Evolutionary conservation across 2,888 invertebrate genomes (phyloP), one percentile per base, ranked within the genome.

Genomic region (Podotricha telesiphe): DNA sequence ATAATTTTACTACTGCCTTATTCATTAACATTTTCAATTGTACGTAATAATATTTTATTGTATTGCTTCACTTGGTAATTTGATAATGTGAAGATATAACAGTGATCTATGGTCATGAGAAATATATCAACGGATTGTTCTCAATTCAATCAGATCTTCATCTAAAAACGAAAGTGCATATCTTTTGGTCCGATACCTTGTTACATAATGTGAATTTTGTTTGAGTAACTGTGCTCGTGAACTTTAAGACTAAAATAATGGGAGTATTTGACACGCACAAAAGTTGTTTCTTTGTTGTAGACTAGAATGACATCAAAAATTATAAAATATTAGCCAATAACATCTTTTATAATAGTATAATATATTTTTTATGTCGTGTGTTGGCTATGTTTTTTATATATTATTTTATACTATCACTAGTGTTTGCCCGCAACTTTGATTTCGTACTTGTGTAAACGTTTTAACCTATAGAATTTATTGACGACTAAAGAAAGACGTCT

Each of bases 71-170:
- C 56, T 58, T 47, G 37, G 73, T 80, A 79, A 82, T 81, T 79
- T 74, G n/a, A n/a, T n/a, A 77, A 76, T 70, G 17, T 75, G 72
- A 73, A 74, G 69, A 72, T 68, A 71, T 77, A 78, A 75, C 76
- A 70, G 37, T 37, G 37, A 37, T 48, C 28, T 77, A 75, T 80
- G 79, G 84, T 80, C 82, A 84, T 87, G 84, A 80, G 84, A 85
- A 85, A 77, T 74, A 74, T 67, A 73, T 74, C 69, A 76, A 73
- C 74, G 73, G 77, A 77, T 76, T 73, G 76, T 75, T 65, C 65
- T 59, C 59, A 65, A 19, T 65, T 65, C 68, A 76, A 79, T 79
- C 77, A 75, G 75, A 79, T 77, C 67, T 67, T 67, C 64, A 65
- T 73, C 58, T 69, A 73, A 73, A 78, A 81, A 65, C 64, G 67